Evolutionary conservation across 2,888 invertebrate genomes (phyloP).

Genomic region (Axea sp.): DNA sequence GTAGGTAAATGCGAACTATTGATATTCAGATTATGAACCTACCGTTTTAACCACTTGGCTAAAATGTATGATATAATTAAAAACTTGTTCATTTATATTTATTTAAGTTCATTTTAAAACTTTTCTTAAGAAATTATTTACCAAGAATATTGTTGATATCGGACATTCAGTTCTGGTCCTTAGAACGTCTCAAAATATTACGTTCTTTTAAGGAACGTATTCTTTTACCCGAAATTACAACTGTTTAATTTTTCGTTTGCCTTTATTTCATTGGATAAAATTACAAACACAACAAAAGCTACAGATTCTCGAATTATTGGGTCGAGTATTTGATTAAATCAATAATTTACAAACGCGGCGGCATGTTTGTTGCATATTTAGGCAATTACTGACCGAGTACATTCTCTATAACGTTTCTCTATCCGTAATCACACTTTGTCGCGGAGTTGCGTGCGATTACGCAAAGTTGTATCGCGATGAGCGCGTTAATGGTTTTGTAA

Average conservation of each 20-base stretch:
- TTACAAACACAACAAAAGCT: conserved; percentile 9
- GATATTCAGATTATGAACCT: too few species aligned
- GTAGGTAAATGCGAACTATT: too few species aligned
- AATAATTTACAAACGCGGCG: conserved; percentile 26
- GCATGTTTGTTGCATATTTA: conserved; percentile 44
- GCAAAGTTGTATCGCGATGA: conserved; percentile 59
- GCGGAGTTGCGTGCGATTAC: conserved; percentile 53
- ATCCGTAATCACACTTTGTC: conserved; percentile 47
- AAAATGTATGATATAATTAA: too few species aligned
- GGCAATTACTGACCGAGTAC: conserved; percentile 49
- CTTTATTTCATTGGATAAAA: conserved; percentile 14
- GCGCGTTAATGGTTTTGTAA: conserved; percentile 64
- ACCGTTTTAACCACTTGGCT: too few species aligned
- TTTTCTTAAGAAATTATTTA: too few species aligned
- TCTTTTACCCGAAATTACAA: too few species aligned
- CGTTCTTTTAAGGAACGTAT: too few species aligned
- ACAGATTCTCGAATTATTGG: conserved; percentile 5
- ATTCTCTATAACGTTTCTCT: conserved; percentile 36
- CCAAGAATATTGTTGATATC: too few species aligned
- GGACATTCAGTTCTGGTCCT: too few species aligned
- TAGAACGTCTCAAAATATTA: too few species aligned
- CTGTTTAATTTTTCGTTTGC: conserved; percentile 15
- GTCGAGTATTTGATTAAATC: conserved; percentile 25
- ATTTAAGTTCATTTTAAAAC: too few species aligned
- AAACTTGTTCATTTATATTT: too few species aligned